Conservation (phyloP, 1,140 invertebrate species). For the Brachionus rotundiformis region DNA sequence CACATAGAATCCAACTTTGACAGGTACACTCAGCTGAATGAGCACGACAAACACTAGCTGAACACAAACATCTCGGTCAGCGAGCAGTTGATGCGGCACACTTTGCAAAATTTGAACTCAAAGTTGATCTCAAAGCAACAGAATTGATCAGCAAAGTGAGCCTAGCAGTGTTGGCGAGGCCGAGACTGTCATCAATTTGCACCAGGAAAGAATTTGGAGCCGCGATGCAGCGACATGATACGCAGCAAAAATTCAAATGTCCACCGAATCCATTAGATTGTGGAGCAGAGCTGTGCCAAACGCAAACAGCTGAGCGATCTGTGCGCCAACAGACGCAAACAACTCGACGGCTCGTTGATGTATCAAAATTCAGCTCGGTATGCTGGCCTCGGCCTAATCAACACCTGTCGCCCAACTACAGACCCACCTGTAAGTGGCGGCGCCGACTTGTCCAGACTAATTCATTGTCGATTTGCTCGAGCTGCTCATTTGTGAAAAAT, state of each 20-base stretch:
- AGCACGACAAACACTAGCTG: background rate
- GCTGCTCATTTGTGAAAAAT: too few relatives aligned
- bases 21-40: background rate
- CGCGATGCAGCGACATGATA: too few relatives aligned
- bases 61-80: background rate
- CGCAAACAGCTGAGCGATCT: background rate
- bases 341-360: constrained; percentile 15
- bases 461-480: too few relatives aligned
- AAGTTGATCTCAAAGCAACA: too few relatives aligned
- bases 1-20: constrained; percentile 6
- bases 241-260: background rate
- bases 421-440: too few relatives aligned
- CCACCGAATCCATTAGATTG: background rate
- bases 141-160: constrained; percentile 16
- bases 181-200: constrained; percentile 17
- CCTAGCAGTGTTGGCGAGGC: constrained; percentile 6
- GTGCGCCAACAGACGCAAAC: background rate
- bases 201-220: constrained; percentile 6
- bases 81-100: background rate
- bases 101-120: background rate
- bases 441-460: too few relatives aligned
- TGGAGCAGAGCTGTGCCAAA: background rate
- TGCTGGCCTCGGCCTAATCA: too few relatives aligned
- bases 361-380: constrained; percentile 27
- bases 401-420: too few relatives aligned